Evolutionary conservation across 2,797 vertebrate genomes (phyloP).

Genomic region (Urosaurus nigricauda): DNA sequence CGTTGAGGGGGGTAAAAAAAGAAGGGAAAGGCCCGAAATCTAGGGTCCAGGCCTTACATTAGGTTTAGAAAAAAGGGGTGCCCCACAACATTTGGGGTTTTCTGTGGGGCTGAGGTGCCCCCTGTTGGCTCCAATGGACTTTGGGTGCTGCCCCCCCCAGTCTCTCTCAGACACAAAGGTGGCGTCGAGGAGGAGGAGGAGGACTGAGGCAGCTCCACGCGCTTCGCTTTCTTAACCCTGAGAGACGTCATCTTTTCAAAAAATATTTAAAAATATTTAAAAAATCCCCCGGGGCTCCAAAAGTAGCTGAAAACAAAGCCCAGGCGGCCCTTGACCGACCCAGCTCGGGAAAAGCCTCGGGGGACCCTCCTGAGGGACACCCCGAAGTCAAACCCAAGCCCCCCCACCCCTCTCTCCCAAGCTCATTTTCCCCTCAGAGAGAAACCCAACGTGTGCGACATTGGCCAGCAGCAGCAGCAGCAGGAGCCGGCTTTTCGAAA

Average conservation of each 20-base stretch:
- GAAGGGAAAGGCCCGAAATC: background rate
- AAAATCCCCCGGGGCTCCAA: constrained; percentile 80
- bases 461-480: constrained; percentile 70
- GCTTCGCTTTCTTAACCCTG: constrained; percentile 63
- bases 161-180: constrained; percentile 88
- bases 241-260: constrained; percentile 99
- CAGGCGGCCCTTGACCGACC: constrained; percentile 68
- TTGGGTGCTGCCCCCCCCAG: constrained; percentile 46
- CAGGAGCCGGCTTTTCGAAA: constrained; percentile 84
- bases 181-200: constrained; percentile 87
- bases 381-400: constrained; percentile 72
- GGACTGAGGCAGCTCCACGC: constrained; percentile 80
- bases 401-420: constrained; percentile 58
- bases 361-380: constrained; percentile 46
- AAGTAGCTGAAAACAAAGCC: constrained; percentile 82
- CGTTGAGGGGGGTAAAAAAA: background rate
- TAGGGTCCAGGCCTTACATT: background rate
- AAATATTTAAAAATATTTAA: constrained; percentile 95
- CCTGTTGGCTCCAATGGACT: constrained; percentile 44
- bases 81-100: constrained; percentile 1
- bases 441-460: constrained; percentile 76
- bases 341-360: constrained; percentile 20
- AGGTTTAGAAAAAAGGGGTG: background rate
- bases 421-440: constrained; percentile 58
- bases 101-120: constrained; percentile 11